Evolutionary conservation across 2,797 vertebrate genomes (phyloP), one percentile per base, ranked within the genome.

Genomic region (Pangasius larnaudii): DNA sequence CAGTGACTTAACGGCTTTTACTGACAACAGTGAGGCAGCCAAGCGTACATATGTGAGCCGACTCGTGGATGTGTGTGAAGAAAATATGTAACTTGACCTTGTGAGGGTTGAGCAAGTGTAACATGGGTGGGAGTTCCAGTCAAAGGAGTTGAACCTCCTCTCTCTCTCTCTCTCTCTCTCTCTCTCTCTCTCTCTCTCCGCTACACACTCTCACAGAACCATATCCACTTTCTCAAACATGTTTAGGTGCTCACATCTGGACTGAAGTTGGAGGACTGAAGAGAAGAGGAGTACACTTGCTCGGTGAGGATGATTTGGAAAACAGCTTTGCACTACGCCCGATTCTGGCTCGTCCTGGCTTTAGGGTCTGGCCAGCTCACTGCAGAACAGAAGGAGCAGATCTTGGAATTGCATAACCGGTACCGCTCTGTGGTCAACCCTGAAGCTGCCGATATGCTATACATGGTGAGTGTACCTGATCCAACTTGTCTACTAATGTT

Each of bases 351-450:
- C 14, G 6, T 92, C 91, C 78, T 93, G 80, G 91, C 93, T 39
- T 93, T 93, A 88, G 93, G 89, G 46, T 86, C 89, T 71, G 86
- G 94, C 92, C 91, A 87, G 69, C 88, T 96, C 86, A 93, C n/a
- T 0, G 90, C 92, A 63, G 92, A 95, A 72, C 75, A 95, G 85
- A 89, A 93, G 90, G 92, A 93, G 89, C 65, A 91, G 85, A 93
- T 96, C 72, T 93, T 96, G 91, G 91, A 94, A 89, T 91, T 95
- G 8, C 95, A 96, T 24, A 96, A 96, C 93, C 0, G 79, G 6
- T 94, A 93, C 91, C 93, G 96, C 80, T 92, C 94, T 27, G 83
- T 63, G 87, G 95, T 96, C 5, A 88, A 82, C 0, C 96, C 95
- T 61, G 91, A 30, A 0, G 95, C 96, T 58, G 89, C 95, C 0